Evolutionary conservation across 2,888 invertebrate genomes (phyloP).

Genomic region (Craniophora ligustri): DNA sequence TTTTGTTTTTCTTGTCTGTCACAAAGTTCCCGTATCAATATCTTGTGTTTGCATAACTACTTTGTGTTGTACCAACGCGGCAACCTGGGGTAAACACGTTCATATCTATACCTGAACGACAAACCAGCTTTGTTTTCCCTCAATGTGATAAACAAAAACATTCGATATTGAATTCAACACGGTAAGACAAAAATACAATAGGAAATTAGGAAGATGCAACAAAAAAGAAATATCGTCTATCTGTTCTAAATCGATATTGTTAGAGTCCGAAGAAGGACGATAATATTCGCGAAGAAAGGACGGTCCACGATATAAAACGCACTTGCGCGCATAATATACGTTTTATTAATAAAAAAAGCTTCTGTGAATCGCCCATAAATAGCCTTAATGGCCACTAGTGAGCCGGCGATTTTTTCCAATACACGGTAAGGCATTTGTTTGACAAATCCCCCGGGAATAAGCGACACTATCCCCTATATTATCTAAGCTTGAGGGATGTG

Average conservation of each 20-base stretch:
- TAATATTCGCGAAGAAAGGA: slow-evolving; percentile 80
- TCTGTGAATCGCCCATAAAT: slow-evolving; percentile 86
- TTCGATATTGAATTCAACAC: slow-evolving; percentile 45
- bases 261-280: slow-evolving; percentile 86
- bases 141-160: slow-evolving; percentile 58
- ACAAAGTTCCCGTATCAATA: slow-evolving; percentile 82
- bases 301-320: slow-evolving; percentile 85
- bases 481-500: slow-evolving; percentile 85
- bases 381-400: slow-evolving; percentile 85
- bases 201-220: slow-evolving; percentile 41
- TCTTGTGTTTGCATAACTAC: slow-evolving; percentile 85
- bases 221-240: slow-evolving; percentile 62
- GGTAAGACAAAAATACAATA: slow-evolving; percentile 35
- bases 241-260: slow-evolving; percentile 78
- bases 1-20: slow-evolving; percentile 83
- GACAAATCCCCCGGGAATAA: slow-evolving; percentile 86
- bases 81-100: slow-evolving; percentile 73
- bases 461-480: slow-evolving; percentile 83
- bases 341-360: slow-evolving; percentile 88
- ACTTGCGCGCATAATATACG: slow-evolving; percentile 88
- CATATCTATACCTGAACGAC: slow-evolving; percentile 70
- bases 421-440: slow-evolving; percentile 86
- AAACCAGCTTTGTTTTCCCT: slow-evolving; percentile 35
- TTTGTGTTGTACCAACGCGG: slow-evolving; percentile 65
- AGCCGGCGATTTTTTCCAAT: slow-evolving; percentile 86